Conservation (phyloP, 2,113 vertebrate species). For the Chamaea fasciata region DNA sequence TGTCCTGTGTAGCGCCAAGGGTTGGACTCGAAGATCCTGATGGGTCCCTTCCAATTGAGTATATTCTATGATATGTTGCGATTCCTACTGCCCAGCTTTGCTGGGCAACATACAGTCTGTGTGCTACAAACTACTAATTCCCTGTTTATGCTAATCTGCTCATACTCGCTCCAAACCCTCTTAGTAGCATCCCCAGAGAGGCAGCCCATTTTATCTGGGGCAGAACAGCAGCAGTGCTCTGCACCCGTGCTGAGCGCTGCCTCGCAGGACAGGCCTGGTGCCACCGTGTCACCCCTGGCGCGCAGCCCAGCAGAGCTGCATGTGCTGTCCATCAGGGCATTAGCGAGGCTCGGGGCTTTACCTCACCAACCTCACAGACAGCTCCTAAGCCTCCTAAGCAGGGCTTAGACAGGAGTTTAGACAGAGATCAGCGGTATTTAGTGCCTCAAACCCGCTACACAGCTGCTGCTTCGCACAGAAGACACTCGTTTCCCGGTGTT, state of each 20-base stretch:
- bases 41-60: neutral
- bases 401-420: neutral
- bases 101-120: neutral
- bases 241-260: accelerated
- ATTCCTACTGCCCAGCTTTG: neutral
- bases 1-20: neutral
- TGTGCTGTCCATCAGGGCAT: accelerated
- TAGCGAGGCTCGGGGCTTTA: neutral
- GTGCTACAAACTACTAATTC: neutral
- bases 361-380: neutral
- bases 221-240: accelerated
- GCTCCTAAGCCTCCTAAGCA: neutral
- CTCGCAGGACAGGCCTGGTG: neutral
- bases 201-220: neutral
- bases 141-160: neutral
- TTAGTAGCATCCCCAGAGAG: accelerated
- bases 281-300: accelerated
- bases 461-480: neutral
- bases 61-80: neutral
- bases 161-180: neutral
- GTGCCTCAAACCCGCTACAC: neutral
- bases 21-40: neutral
- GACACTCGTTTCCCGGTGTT: accelerated
- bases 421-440: neutral
- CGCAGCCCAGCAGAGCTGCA: accelerated